Base-by-base conservation (phyloP, 1,140 invertebrate species). In the Pseudomyrmex concolor region DNA sequence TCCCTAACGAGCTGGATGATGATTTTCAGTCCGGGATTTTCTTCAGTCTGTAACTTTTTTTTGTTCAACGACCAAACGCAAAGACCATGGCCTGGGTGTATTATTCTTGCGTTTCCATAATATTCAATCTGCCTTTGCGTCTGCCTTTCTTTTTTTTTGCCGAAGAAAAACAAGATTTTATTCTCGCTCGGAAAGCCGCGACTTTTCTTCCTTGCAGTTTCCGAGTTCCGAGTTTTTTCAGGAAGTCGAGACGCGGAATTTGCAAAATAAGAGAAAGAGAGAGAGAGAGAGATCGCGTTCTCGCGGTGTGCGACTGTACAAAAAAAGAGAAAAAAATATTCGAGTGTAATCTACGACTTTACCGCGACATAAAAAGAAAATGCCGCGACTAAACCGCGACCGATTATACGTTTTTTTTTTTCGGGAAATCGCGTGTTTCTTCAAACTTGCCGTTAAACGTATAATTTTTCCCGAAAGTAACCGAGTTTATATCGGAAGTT, bases 91-190 rank as follows among this genome's bases (percentile, higher is more conserved):
- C 17, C 34, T 34, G 17, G 15, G n/a, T n/a, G n/a, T 57, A 70
- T 55, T 57, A 63, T 78, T 78, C 19, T 57, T 43, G 19, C 54
- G 34, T 78, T 70, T 70, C 15, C 19, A 68, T 78, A 70, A 70
- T 70, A 78, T 71, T 80, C 54, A 71, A 80, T 71, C 54, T 80
- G 66, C n/a, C n/a, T n/a, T 80, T 59, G n/a, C 73, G 25, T 15
- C 70, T 10, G 34, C 45, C 50, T 80, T 59, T 59, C 1, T 59
- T 80, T 59, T 59, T 80, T 59, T 50, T 48, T 34, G 50, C 34
- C 34, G 43, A 78, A 59, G 15, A 70, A 70, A 50, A 78, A 59
- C 17, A 68, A 68, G 15, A 57, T 34, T 10, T 78, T 34, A 19
- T 59, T 80, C 57, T 71, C 66, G 34, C 22, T 80, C 34, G 17